A percentile compares a stretch with the other conserved stretches of the same genome.
These are phyloP conservation scores for Piscicola geometra DNA, from an alignment of 2,888 invertebrate genomes.

Conservation along the genomic window DNA sequence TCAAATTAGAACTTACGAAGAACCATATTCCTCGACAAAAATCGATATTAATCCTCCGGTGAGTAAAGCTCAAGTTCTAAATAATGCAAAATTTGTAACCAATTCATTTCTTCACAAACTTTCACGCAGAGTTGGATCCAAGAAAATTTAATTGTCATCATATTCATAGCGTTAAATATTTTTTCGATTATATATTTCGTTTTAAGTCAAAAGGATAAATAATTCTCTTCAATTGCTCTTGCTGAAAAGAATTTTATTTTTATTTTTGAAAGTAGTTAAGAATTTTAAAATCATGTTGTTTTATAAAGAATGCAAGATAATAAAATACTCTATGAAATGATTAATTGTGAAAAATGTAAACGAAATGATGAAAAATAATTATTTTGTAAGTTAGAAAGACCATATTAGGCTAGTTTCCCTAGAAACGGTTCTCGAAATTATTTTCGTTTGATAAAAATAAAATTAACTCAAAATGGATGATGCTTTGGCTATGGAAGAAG, in stretches of 20 bases:
- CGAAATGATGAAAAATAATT: neutral
- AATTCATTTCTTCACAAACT: neutral
- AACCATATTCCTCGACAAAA: too few species aligned
- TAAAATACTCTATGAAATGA: neutral
- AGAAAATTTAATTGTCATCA: slow-evolving; percentile 9
- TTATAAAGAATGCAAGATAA: neutral
- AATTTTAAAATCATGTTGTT: neutral
- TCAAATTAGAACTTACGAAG: too few species aligned
- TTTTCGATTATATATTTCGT: slow-evolving; percentile 13
- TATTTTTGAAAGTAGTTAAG: too few species aligned
- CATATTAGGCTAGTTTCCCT: neutral
- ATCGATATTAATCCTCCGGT: neutral
- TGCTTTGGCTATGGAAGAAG: slow-evolving; percentile 15
- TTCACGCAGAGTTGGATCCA: slow-evolving; percentile 10
- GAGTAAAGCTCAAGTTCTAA: neutral
- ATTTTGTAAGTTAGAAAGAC: neutral
- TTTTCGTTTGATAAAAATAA: too few species aligned
- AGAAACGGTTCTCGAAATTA: slow-evolving; percentile 11
- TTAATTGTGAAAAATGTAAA: neutral
- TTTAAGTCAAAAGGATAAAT: neutral
- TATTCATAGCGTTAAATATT: neutral
- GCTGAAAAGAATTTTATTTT: neutral
- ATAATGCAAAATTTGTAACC: neutral
- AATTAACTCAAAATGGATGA: neutral
- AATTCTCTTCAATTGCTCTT: neutral